Evolutionary conservation across 2,888 invertebrate species (phyloP), one percentile per base, ranked within the genome.

Genomic region (Caenorhabditis sulstoni): DNA sequence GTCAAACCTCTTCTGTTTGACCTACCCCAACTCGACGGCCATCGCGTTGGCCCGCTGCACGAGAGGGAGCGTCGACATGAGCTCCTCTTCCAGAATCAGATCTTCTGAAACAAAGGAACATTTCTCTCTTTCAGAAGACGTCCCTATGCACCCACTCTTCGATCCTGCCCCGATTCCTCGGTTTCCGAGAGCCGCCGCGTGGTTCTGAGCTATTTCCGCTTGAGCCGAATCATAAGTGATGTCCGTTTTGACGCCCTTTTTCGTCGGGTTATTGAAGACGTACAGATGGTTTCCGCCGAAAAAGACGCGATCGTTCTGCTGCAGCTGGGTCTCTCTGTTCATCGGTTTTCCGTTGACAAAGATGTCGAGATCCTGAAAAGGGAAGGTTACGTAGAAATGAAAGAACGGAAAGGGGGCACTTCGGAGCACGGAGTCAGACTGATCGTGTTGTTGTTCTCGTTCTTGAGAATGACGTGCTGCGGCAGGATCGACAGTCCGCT

Each of bases 271-370:
- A 41, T 91, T 90, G 87, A 92, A 93, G 1, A 92, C 91, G 89
- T 92, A 93, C 57, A 92, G 88, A 87, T 93, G 93, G 29, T 92
- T 92, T 14, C 92, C 92, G 11, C 93, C 93, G 85, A 93, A 92
- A 73, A 92, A 52, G 8, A 73, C 67, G 67, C 81, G 90, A 87
- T 93, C 93, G 84, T 92, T 92, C 86, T 93, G 92, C 55, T 90
- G 88, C 8, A 93, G 88, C 50, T 91, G 89, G 0, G 90, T 90
- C 62, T 91, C 91, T 16, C 90, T 88, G 7, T 90, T 90, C 1
- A 92, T 89, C 18, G 90, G 89, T 55, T 91, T 91, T 20, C 93
- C 93, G 85, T 93, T 93, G 47, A 92, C 89, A 20, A 92, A 87
- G 18, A 93, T 90, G 29, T 86, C 49, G 23, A 71, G 37, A n/a